Conservation (phyloP, 2,888 invertebrate genomes). For the Sphaerophoria rueppellii region DNA sequence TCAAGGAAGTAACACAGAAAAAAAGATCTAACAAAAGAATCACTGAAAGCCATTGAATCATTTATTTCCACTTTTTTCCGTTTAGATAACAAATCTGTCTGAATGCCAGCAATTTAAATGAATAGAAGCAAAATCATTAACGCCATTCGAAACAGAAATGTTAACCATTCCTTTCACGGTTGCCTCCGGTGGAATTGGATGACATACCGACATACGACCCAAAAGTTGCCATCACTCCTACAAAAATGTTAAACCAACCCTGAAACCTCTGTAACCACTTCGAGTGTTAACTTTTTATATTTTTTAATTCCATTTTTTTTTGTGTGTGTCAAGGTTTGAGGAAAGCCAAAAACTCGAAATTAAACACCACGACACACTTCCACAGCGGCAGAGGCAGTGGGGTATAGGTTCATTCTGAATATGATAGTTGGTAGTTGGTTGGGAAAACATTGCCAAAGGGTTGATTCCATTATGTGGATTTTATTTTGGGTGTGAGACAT, state of each 20-base stretch:
- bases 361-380: constrained; percentile 72
- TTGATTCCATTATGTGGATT: constrained; percentile 23
- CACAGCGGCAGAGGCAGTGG: constrained; percentile 12
- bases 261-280: constrained; percentile 56
- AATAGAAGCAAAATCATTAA: constrained; percentile 68
- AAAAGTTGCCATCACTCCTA: constrained; percentile 17
- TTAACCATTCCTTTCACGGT: constrained; percentile 16
- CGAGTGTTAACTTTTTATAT: constrained; percentile 36
- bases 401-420: constrained; percentile 12
- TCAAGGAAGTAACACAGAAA: constrained; percentile 36
- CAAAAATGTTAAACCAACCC: constrained; percentile 63
- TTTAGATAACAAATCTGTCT: constrained; percentile 71
- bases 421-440: constrained; percentile 32
- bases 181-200: background rate
- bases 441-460: constrained; percentile 51
- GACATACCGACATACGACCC: constrained; percentile 27
- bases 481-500: constrained; percentile 34
- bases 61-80: constrained; percentile 43
- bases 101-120: constrained; percentile 61
- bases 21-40: constrained; percentile 61
- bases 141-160: constrained; percentile 69
- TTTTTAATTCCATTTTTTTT: too few relatives aligned
- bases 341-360: constrained; percentile 55
- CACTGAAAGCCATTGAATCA: constrained; percentile 66
- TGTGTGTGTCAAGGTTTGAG: constrained; percentile 12